A percentile compares a stretch with the other conserved stretches of the same genome.
These are phyloP conservation scores for Poecilia latipinna DNA, from an alignment of 2,113 vertebrate species.

Conservation along the genomic window DNA sequence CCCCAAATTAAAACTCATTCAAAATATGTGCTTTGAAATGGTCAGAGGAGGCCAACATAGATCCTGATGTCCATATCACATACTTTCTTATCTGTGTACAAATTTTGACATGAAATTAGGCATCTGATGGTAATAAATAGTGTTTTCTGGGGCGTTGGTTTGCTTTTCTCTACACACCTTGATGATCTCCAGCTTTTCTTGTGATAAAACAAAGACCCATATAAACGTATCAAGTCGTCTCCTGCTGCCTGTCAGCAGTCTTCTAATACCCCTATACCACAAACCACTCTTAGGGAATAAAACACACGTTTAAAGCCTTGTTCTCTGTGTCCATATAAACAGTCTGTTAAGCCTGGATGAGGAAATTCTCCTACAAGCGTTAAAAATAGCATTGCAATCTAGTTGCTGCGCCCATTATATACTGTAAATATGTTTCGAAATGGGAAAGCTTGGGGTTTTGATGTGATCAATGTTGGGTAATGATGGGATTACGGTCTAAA, in stretches of 20 bases:
- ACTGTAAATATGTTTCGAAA: too few species aligned
- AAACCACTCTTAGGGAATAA: constrained; percentile 40
- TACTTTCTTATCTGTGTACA: constrained; percentile 55
- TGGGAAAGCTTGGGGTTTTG: too few species aligned
- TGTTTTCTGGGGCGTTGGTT: constrained; percentile 3
- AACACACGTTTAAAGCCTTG: constrained; percentile 7
- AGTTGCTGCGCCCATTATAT: constrained; percentile 14
- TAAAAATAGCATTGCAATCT: constrained; percentile 47
- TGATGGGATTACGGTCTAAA: too few species aligned
- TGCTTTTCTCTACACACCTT: constrained; percentile 36
- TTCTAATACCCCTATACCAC: constrained; percentile 37
- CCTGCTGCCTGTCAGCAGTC: constrained; percentile 37
- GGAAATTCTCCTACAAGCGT: constrained; percentile 4
- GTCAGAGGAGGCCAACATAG: constrained; percentile 29
- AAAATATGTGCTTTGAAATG: constrained; percentile 26
- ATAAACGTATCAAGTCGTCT: constrained; percentile 31
- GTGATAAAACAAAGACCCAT: constrained; percentile 14
- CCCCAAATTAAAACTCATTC: constrained; percentile 22
- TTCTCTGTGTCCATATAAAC: constrained; percentile 45
- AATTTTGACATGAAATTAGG: constrained; percentile 35
- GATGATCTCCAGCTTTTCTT: constrained; percentile 18
- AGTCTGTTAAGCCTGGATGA: constrained; percentile 24
- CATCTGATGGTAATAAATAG: constrained; percentile 23
- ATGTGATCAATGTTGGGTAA: too few species aligned
- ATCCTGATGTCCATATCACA: not conserved